A percentile compares a stretch with the other conserved stretches of the same genome.
Evolutionary conservation across 2,888 invertebrate genomes (phyloP).

Genomic region (Eulithis testata): DNA sequence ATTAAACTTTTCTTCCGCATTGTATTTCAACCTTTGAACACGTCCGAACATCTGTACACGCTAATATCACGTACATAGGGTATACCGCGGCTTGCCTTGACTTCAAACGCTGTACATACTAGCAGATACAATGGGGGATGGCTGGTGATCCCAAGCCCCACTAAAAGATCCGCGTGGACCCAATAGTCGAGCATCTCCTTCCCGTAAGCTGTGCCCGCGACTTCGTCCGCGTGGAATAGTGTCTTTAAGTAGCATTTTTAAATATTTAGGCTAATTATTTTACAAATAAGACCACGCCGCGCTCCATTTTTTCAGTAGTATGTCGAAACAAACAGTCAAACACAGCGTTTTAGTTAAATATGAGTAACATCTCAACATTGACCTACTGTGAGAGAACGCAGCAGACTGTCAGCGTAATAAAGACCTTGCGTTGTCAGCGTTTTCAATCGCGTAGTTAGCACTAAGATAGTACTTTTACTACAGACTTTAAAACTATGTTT

Average conservation of each 20-base stretch:
- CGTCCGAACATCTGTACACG: neutral
- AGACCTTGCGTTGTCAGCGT: slow-evolving; percentile 7
- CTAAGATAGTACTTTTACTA: neutral
- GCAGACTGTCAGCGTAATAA: neutral
- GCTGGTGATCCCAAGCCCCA: too few species aligned
- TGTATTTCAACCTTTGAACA: neutral
- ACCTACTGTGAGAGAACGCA: neutral
- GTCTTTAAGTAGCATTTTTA: too few species aligned
- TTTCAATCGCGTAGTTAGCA: neutral
- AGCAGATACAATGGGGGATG: too few species aligned
- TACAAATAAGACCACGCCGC: too few species aligned
- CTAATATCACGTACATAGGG: neutral
- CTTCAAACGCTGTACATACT: too few species aligned
- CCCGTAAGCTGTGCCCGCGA: too few species aligned
- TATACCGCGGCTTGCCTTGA: neutral
- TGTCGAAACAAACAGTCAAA: neutral
- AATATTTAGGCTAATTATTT: too few species aligned
- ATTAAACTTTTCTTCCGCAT: neutral
- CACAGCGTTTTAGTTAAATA: neutral
- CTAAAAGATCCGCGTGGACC: too few species aligned
- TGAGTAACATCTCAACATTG: slow-evolving; percentile 2
- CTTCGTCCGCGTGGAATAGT: too few species aligned
- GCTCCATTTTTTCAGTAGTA: neutral
- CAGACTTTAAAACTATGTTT: neutral
- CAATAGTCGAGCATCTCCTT: too few species aligned